Conservation (phyloP, 2,888 invertebrate species). For the Sceliomorpha sp. region DNA sequence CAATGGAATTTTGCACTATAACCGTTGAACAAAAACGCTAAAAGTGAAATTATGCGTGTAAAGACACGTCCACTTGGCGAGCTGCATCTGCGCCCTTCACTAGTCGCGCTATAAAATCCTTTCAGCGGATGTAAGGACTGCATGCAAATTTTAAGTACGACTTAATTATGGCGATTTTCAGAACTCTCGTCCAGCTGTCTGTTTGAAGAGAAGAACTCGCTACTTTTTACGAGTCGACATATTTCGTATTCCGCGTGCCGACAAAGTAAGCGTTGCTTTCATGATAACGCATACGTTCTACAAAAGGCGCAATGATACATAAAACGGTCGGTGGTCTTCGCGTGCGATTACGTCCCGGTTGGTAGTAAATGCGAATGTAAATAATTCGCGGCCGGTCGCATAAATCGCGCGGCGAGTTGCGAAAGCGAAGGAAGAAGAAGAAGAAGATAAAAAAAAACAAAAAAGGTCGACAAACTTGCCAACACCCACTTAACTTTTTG, state of each 20-base stretch:
- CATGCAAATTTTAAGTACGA: slow-evolving; percentile 58
- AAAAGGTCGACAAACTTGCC: too few species aligned
- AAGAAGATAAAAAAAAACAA: too few species aligned
- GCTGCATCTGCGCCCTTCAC: slow-evolving; percentile 24
- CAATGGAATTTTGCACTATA: too few species aligned
- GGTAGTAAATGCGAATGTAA: slow-evolving; percentile 29
- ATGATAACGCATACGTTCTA: slow-evolving; percentile 50
- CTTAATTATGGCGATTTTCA: slow-evolving; percentile 56
- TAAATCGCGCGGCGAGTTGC: too few species aligned
- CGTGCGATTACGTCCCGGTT: slow-evolving; percentile 25
- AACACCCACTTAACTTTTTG: too few species aligned
- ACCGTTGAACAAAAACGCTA: neutral
- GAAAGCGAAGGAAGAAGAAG: too few species aligned
- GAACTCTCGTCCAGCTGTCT: slow-evolving; percentile 39
- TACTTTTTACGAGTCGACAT: slow-evolving; percentile 52
- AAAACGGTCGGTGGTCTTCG: slow-evolving; percentile 53
- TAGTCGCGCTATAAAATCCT: slow-evolving; percentile 53
- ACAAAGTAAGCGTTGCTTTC: slow-evolving; percentile 53
- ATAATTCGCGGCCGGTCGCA: slow-evolving; percentile 8
- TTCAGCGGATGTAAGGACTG: slow-evolving; percentile 46
- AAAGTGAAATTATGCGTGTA: neutral
- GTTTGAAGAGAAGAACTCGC: slow-evolving; percentile 40
- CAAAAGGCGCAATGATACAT: slow-evolving; percentile 51
- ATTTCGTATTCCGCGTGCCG: slow-evolving; percentile 51
- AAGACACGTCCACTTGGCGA: neutral